phyloP scores from a whole-genome alignment of 2,797 vertebrate genomes.

The Microctenopoma steveboyesi region DNA sequence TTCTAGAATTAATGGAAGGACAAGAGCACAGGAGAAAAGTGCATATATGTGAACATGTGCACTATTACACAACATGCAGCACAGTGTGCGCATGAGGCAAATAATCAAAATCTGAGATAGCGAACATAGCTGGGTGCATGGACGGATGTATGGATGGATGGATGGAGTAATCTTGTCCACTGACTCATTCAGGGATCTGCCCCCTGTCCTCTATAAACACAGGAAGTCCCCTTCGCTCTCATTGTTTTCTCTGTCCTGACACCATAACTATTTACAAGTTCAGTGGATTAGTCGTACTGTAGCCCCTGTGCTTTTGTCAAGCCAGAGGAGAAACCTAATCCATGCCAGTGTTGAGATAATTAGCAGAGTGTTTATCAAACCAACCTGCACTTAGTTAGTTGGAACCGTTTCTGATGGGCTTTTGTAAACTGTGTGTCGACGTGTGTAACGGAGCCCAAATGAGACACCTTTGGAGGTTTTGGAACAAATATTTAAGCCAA shows the following conservation, averaged over 20 bases:
- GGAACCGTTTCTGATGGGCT: constrained; percentile 67
- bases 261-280: constrained; percentile 85
- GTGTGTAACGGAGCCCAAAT: constrained; percentile 52
- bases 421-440: constrained; percentile 76
- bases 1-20: constrained; percentile 80
- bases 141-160: constrained; percentile 50
- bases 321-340: constrained; percentile 80
- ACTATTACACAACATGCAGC: background rate
- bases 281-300: constrained; percentile 84
- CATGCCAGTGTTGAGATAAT: constrained; percentile 75
- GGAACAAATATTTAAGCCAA: constrained; percentile 48
- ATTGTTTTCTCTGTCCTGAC: constrained; percentile 85
- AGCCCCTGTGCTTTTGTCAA: constrained; percentile 77
- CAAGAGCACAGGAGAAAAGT: constrained; percentile 15
- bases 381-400: constrained; percentile 67
- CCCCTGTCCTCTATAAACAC: constrained; percentile 83
- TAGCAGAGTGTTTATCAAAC: constrained; percentile 79
- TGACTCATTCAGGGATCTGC: constrained; percentile 78
- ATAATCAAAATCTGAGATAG: constrained; percentile 20
- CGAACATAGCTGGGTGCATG: constrained; percentile 32
- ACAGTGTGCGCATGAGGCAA: constrained; percentile 5
- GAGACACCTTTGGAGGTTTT: constrained; percentile 67
- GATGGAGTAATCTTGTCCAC: constrained; percentile 73
- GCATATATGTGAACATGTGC: background rate
- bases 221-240: constrained; percentile 84